These are phyloP conservation scores for Glossophaga mutica DNA, from an alignment of 2,797 vertebrate species.

Conservation along the genomic window DNA sequence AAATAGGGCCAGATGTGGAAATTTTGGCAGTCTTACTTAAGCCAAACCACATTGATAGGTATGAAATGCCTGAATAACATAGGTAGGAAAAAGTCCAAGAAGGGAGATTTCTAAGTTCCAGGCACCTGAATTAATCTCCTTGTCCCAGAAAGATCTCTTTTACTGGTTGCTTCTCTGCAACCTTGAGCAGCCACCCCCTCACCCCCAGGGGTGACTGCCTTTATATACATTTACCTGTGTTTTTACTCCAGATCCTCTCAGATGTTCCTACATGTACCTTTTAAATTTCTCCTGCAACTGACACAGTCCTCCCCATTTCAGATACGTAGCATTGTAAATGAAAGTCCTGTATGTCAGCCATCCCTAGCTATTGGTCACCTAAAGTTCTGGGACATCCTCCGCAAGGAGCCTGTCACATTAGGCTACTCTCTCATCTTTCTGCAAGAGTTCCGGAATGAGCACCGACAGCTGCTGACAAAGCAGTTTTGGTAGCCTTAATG, in stretches of 20 bases:
- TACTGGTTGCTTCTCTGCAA: not conserved
- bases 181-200: not conserved
- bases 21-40: not conserved
- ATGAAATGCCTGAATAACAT: not conserved
- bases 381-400: not conserved
- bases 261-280: not conserved
- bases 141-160: not conserved
- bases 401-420: not conserved
- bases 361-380: not conserved
- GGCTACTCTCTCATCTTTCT: not conserved
- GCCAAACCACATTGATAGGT: not conserved
- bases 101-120: not conserved
- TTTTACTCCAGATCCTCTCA: not conserved
- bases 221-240: not conserved
- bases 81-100: not conserved
- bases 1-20: not conserved
- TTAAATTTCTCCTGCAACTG: not conserved
- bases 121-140: not conserved
- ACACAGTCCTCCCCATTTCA: not conserved
- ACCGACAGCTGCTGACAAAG: not conserved
- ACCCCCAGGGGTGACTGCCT: not conserved
- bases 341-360: not conserved
- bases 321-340: not conserved
- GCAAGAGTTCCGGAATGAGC: not conserved
- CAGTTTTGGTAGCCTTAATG: not conserved